Percentiles rank a stretch among this genome's conserved stretches.
Evolutionary conservation across 1,140 invertebrate species (phyloP).

Genomic region (Macrobrachium rosenbergii): DNA sequence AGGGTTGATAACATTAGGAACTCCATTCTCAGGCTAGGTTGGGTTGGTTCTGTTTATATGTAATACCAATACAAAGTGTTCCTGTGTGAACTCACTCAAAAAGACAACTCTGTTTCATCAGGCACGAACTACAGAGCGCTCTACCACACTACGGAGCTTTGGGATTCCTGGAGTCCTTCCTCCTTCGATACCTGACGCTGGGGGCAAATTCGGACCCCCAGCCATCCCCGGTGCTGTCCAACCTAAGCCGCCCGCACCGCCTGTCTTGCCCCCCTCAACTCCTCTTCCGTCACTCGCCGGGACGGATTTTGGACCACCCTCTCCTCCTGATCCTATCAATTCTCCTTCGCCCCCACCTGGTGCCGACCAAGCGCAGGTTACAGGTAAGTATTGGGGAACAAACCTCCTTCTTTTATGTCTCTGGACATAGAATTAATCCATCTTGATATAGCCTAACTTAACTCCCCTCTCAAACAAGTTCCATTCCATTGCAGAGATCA

Average conservation of each 20-base stretch:
- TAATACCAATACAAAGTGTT: too few relatives aligned
- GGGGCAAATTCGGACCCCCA: background rate
- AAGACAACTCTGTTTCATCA: too few relatives aligned
- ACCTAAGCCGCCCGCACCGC: constrained; percentile 1
- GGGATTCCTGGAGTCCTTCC: background rate
- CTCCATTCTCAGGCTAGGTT: too few relatives aligned
- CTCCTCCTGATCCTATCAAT: constrained; percentile 36
- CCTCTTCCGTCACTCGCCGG: constrained; percentile 9
- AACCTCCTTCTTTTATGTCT: too few relatives aligned
- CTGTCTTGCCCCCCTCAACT: constrained; percentile 36
- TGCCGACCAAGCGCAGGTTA: constrained; percentile 36
- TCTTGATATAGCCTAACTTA: too few relatives aligned
- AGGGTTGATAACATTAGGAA: too few relatives aligned
- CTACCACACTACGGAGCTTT: background rate
- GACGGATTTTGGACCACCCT: constrained; percentile 33
- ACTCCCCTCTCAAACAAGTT: background rate
- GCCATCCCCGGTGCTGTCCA: background rate
- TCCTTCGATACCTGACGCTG: background rate
- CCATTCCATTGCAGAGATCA: constrained; percentile 41
- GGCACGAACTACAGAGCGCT: background rate
- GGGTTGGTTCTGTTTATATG: too few relatives aligned
- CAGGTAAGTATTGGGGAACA: background rate
- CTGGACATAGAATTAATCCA: too few relatives aligned
- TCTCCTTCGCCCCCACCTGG: constrained; percentile 41
- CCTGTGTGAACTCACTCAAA: too few relatives aligned